Evolutionary conservation across 1,140 invertebrate species (phyloP), one percentile per base, ranked within the genome.

Genomic region (Aleiodes sp.): DNA sequence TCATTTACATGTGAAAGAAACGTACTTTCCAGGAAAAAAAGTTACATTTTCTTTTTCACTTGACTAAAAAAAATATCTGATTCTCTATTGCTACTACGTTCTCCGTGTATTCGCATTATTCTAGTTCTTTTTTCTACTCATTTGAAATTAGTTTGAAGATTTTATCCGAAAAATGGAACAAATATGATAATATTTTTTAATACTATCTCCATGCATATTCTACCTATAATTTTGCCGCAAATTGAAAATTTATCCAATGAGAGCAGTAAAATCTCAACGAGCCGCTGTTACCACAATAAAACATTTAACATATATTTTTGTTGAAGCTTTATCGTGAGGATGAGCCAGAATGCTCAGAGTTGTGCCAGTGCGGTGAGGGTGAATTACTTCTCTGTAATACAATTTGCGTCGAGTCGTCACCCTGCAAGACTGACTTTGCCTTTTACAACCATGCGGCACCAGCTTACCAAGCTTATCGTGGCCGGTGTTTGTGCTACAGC

Each of bases 381-480:
- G 89, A 93, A 75, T 90, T 91, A 72, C 88, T 95, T 64, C 90
- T 90, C 59, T 96, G 94, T 84, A 93, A 94, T 80, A 93, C 94
- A 74, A 92, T 95, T 68, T 96, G 94, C 83, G 92, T 95, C 4
- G 90, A 94, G 60, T 88, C 93, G 10, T 91, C 91, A 70, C 92
- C 94, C 7, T 96, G 95, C 81, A 92, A 93, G 76, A 94, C 93
- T 1, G 91, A 93, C 72, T 91, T 94, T 70, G 94, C 94, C 29
- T 94, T 93, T 82, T 96, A 96, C 87, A 94, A 93, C 80, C 94
- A 96, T 85, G 92, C 92, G 16, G 93, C 94, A 2, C 94, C 95
- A 4, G 92, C 93, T 66, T 96, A 95, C 85, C 93, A 95, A 82
- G 94, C 94, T 19, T 94, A 93, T 80, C 88, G 94, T 9, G 94